phyloP scores from a whole-genome alignment of 2,797 vertebrate species.

The Australoheros facetus region DNA sequence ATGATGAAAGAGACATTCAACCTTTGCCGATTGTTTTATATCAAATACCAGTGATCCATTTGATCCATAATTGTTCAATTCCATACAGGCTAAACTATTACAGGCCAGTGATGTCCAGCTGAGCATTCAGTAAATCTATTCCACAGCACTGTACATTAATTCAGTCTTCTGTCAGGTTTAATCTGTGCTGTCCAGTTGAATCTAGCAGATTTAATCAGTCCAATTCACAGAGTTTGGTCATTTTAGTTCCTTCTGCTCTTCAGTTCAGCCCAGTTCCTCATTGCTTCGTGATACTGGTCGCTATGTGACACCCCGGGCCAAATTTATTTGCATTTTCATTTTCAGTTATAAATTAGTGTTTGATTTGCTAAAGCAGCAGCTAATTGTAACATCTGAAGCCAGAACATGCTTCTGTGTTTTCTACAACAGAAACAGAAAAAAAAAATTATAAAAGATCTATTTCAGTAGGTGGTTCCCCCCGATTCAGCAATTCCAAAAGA shows the following conservation, averaged over 20 bases:
- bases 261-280: background rate
- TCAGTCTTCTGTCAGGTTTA: slow-evolving; percentile 25
- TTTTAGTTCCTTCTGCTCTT: slow-evolving; percentile 22
- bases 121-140: background rate
- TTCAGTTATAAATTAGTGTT: background rate
- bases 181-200: slow-evolving; percentile 28
- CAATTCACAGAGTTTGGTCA: slow-evolving; percentile 30
- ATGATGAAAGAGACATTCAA: slow-evolving; percentile 21
- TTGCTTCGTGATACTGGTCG: background rate
- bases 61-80: background rate
- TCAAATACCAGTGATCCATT: slow-evolving; percentile 2
- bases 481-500: slow-evolving; percentile 11
- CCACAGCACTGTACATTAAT: background rate
- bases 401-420: background rate
- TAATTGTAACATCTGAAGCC: slow-evolving; percentile 10
- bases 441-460: background rate
- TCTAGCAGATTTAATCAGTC: slow-evolving; percentile 20
- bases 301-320: background rate
- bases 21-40: background rate
- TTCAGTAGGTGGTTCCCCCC: background rate
- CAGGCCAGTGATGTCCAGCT: slow-evolving; percentile 1
- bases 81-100: background rate
- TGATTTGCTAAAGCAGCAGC: background rate
- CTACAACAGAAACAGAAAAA: background rate
- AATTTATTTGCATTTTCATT: background rate